phyloP scores from a whole-genome alignment of 1,140 invertebrate species.

The Penaeus indicus region DNA sequence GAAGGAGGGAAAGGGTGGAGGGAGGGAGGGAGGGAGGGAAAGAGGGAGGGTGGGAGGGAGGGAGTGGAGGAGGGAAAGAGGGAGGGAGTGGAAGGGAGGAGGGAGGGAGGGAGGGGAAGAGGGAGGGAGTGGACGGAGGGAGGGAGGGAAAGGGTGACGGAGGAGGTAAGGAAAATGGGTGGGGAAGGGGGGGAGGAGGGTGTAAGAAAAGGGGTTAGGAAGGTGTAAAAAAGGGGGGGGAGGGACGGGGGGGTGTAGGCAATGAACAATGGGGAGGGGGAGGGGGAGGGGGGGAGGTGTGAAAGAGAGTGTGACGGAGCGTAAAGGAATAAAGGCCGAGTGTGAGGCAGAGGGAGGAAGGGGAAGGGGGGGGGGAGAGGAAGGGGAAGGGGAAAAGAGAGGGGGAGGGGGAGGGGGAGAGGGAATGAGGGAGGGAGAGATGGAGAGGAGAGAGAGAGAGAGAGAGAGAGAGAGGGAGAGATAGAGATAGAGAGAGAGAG shows the following conservation, averaged over 20 bases:
- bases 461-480: not conserved
- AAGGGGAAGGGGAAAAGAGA: not conserved
- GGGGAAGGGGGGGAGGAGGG: no score
- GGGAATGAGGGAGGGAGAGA: not conserved
- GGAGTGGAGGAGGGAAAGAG: no score
- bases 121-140: no score
- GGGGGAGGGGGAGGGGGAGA: not conserved
- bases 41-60: not conserved
- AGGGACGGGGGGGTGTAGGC: not conserved
- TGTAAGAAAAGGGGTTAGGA: not conserved
- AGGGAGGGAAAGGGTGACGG: no score
- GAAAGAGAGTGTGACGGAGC: no score
- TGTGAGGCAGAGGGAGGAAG: not conserved
- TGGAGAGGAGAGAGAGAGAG: not conserved
- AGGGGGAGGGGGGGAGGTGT: no score
- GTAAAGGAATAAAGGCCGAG: not conserved
- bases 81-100: no score
- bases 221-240: no score
- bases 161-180: no score
- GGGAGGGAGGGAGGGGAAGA: no score
- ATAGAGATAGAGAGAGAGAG: not conserved
- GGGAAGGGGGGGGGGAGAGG: not conserved
- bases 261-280: not conserved
- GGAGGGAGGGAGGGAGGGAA: no score
- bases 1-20: no score